Evolutionary conservation across 64 coral and sea anemone genomes (phyloP).

Genomic region (Pocillopora verrucosa): DNA sequence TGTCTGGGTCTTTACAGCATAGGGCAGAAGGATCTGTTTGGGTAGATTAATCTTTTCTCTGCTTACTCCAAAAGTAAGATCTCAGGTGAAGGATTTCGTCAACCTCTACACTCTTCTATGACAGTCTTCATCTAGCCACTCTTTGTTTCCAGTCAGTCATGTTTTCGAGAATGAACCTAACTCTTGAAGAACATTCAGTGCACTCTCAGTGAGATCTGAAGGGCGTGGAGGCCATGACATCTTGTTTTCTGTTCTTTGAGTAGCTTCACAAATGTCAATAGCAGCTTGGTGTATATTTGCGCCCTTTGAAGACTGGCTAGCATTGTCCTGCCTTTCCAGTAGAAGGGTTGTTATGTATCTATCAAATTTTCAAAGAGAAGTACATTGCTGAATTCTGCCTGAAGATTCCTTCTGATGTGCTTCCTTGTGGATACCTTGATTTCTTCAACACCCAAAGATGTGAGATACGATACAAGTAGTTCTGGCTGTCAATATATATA

Average conservation of each 20-base stretch:
- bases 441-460: no score
- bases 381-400: constrained; percentile 47
- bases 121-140: not conserved
- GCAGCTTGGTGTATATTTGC: not conserved
- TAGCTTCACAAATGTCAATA: not conserved
- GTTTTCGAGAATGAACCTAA: constrained; percentile 22
- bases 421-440: constrained; percentile 40
- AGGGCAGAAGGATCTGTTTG: constrained; percentile 71
- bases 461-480: no score
- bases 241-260: constrained; percentile 1
- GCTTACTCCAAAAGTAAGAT: constrained; percentile 51
- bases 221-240: not conserved
- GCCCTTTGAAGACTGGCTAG: no score
- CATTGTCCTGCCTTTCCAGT: no score
- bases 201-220: constrained; percentile 20
- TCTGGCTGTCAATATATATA: no score
- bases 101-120: constrained; percentile 4
- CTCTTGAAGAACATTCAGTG: constrained; percentile 39
- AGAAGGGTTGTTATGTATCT: no score
- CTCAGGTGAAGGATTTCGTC: constrained; percentile 47
- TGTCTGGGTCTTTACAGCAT: constrained; percentile 61
- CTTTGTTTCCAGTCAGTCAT: not conserved
- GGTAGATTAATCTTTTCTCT: constrained; percentile 26
- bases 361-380: constrained; percentile 35
- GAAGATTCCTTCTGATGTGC: constrained; percentile 33